Conservation (phyloP, 2,888 invertebrate species). For the Galeruca laticollis region DNA sequence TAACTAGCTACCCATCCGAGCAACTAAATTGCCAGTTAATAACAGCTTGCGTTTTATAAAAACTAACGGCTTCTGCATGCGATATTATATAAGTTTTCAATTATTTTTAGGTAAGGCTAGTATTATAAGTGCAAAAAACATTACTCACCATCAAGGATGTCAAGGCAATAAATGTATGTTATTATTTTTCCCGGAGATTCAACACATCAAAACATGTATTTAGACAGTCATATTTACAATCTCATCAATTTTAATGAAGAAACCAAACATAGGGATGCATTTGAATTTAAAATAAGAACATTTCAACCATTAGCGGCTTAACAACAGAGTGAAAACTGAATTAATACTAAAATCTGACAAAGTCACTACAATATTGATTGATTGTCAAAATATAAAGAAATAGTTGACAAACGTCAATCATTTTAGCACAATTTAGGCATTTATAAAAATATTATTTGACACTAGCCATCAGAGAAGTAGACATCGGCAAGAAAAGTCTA, state of each 20-base stretch:
- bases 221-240: not conserved
- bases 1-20: not conserved
- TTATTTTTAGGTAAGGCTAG: slow-evolving; percentile 36
- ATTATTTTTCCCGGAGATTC: slow-evolving; percentile 17
- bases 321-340: no score
- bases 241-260: not conserved
- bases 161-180: slow-evolving; percentile 23
- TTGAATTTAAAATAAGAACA: not conserved
- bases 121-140: slow-evolving; percentile 17
- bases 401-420: no score
- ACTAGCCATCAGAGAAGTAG: no score
- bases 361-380: no score
- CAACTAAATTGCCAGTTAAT: not conserved
- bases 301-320: no score
- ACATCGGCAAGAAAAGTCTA: no score
- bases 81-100: slow-evolving; percentile 37
- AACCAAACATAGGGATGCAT: not conserved
- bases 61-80: not conserved
- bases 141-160: slow-evolving; percentile 21
- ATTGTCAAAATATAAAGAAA: no score
- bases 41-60: slow-evolving; percentile 1
- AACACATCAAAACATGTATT: slow-evolving; percentile 6
- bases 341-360: no score
- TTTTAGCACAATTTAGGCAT: no score
- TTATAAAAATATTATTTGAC: no score